phyloP scores from a whole-genome alignment of 2,888 invertebrate genomes.

The Dasypolia templi region DNA sequence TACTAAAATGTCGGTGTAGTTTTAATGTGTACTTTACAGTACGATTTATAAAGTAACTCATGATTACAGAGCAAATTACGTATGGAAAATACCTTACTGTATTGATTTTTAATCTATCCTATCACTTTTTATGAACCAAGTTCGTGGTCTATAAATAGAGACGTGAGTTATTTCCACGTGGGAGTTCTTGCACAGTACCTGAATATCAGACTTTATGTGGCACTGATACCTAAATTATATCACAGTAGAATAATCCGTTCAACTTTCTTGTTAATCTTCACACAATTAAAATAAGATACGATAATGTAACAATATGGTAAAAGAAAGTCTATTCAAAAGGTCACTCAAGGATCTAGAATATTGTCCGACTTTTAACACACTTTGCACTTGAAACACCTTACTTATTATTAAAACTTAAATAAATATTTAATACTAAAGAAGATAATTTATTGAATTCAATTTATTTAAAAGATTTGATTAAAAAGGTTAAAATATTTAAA shows the following conservation, averaged over 20 bases:
- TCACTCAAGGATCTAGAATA: constrained; percentile 88
- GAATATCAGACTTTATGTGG: constrained; percentile 83
- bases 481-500: constrained; percentile 80
- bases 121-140: constrained; percentile 85
- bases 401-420: constrained; percentile 80
- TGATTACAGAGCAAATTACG: constrained; percentile 12
- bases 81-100: constrained; percentile 21
- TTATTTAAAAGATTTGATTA: constrained; percentile 76
- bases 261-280: constrained; percentile 73
- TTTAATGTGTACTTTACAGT: constrained; percentile 24
- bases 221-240: constrained; percentile 84
- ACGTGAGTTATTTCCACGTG: constrained; percentile 90
- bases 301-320: constrained; percentile 87
- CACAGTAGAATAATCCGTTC: constrained; percentile 79
- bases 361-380: constrained; percentile 81
- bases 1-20: constrained; percentile 53
- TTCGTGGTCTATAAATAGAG: constrained; percentile 89
- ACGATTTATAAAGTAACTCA: constrained; percentile 12
- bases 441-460: constrained; percentile 75
- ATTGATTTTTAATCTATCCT: constrained; percentile 75
- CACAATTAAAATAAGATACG: constrained; percentile 72
- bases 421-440: constrained; percentile 79
- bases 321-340: constrained; percentile 88
- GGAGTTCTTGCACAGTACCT: constrained; percentile 88
- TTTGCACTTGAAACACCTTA: constrained; percentile 82